Evolutionary conservation across 2,113 vertebrate genomes (phyloP), one percentile per base, ranked within the genome.

Genomic region (Mormyrus lacerda): DNA sequence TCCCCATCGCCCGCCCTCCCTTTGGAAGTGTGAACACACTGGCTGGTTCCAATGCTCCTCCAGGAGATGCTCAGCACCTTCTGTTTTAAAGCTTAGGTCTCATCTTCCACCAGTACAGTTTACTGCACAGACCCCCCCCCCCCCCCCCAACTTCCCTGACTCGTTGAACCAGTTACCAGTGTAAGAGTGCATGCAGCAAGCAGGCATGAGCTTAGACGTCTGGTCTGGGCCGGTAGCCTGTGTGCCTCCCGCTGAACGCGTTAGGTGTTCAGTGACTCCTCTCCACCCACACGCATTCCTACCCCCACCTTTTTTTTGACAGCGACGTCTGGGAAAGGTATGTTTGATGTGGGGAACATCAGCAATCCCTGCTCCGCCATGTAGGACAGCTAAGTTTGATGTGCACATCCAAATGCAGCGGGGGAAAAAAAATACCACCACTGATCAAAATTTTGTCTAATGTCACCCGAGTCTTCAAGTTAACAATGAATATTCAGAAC

Each of bases 401-500:
- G 82, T 45, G 21, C 44, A 84, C 82, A 84, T 42, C 35, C 73
- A 42, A 39, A 42, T 42, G 73, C 73, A 79, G 35, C 5, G 39
- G n/a, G n/a, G n/a, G 15, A 0, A 19, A 79, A 79, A n/a, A 45
- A 84, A 84, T n/a, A 47, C 1, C 42, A 84, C 82, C 44, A 13
- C 39, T 44, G 82, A 45, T 84, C 42, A 45, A 11, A 69, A 45
- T 84, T 45, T 84, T 84, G 42, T 84, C 21, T 47, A 44, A 84
- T 84, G 42, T 84, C 82, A 84, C 82, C 82, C 8, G 3, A 13
- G 42, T 84, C 82, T 84, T 84, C 82, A 84, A 84, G 82, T 84
- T 84, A 47, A 84, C 82, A 84, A 84, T 84, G 82, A 84, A 84
- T 84, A 84, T 84, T 84, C 42, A 47, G 44, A 45, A 47, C 19